These are phyloP conservation scores for Drosophila kikkawai DNA, from an alignment of 1,140 invertebrate species.

Conservation along the genomic window DNA sequence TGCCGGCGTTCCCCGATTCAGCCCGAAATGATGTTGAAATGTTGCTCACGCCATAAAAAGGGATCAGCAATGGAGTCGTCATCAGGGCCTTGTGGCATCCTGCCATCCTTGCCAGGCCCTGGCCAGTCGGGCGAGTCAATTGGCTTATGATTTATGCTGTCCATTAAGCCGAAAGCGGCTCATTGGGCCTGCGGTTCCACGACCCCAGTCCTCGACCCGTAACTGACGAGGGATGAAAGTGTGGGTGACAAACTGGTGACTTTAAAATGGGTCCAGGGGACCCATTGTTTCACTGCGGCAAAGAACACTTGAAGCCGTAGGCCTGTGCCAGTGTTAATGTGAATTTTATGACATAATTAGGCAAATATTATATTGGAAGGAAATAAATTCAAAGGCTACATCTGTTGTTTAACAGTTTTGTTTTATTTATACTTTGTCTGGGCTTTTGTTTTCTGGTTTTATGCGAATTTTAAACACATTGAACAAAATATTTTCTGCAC, in stretches of 20 bases:
- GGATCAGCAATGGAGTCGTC: constrained; percentile 69
- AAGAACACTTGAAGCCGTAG: constrained; percentile 1
- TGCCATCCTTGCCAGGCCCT: constrained; percentile 6
- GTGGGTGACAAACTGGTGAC: constrained; percentile 10
- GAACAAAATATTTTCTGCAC: background rate
- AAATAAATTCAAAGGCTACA: constrained; percentile 20
- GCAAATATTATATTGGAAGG: constrained; percentile 14
- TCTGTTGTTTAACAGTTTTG: background rate
- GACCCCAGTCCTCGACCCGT: constrained; percentile 14
- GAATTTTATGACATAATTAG: constrained; percentile 38
- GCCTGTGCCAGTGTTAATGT: constrained; percentile 15
- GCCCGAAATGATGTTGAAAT: constrained; percentile 58
- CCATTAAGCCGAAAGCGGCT: constrained; percentile 67
- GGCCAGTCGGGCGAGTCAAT: constrained; percentile 63
- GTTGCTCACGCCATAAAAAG: constrained; percentile 74
- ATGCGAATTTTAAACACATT: background rate
- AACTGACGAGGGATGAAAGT: constrained; percentile 17
- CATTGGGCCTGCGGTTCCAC: constrained; percentile 46
- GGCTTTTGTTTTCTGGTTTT: background rate
- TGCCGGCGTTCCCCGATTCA: background rate
- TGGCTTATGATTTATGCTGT: constrained; percentile 79
- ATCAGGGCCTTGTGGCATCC: constrained; percentile 15
- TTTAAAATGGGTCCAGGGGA: constrained; percentile 30
- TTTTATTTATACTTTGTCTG: background rate
- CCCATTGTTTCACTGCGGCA: constrained; percentile 10